phyloP scores from a whole-genome alignment of 2,797 vertebrate genomes.

The Huso huso region DNA sequence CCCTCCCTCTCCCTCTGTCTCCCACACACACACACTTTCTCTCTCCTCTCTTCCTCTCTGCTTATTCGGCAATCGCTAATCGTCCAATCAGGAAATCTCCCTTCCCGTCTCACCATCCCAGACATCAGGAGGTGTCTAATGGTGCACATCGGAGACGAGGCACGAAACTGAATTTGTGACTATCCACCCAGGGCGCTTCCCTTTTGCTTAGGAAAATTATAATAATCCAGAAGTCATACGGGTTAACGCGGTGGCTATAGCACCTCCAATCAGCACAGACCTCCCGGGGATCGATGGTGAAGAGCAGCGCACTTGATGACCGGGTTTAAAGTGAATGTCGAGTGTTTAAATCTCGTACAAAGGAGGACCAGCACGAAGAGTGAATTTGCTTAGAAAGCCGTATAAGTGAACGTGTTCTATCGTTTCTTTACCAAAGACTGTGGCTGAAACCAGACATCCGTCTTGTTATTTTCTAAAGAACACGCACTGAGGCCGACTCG shows the following conservation, averaged over 20 bases:
- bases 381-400: background rate
- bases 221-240: constrained; percentile 49
- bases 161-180: constrained; percentile 28
- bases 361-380: too few species aligned
- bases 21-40: constrained; percentile 8
- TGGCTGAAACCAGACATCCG: background rate
- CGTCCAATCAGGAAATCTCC: constrained; percentile 36
- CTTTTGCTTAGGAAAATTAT: constrained; percentile 18
- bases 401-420: background rate
- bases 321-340: background rate
- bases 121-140: constrained; percentile 44
- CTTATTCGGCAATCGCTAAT: constrained; percentile 27
- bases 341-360: background rate
- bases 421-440: background rate
- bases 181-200: constrained; percentile 40
- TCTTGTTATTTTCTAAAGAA: background rate
- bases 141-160: constrained; percentile 41
- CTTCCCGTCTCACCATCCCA: constrained; percentile 38
- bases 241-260: constrained; percentile 27
- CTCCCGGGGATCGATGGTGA: constrained; percentile 34
- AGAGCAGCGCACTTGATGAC: constrained; percentile 8
- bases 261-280: constrained; percentile 52
- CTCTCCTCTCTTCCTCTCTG: constrained; percentile 28
- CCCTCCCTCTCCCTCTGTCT: constrained; percentile 2
- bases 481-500: background rate